Percentiles rank a stretch among this genome's conserved stretches.
Evolutionary conservation across 2,888 invertebrate genomes (phyloP).

Genomic region (Limnephilus lunatus): DNA sequence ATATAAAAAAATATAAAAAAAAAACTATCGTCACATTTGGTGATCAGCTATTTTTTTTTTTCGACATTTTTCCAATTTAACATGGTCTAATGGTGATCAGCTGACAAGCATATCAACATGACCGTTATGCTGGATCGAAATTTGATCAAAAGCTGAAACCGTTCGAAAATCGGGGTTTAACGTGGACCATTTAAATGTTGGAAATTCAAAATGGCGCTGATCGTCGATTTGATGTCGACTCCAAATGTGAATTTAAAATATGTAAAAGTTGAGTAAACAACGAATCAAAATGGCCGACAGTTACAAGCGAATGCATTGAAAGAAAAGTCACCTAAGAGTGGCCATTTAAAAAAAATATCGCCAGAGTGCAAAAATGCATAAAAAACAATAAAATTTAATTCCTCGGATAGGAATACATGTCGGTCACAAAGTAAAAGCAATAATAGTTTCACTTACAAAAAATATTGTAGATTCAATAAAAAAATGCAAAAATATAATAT

Average conservation of each 20-base stretch:
- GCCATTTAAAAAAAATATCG: background rate
- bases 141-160: too few relatives aligned
- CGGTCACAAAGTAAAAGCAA: background rate
- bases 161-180: too few relatives aligned
- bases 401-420: background rate
- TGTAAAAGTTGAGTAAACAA: background rate
- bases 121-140: too few relatives aligned
- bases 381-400: background rate
- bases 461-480: background rate
- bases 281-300: background rate
- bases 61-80: too few relatives aligned
- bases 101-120: too few relatives aligned
- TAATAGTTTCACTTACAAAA: background rate
- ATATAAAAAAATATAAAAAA: too few relatives aligned
- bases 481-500: background rate
- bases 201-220: too few relatives aligned
- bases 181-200: too few relatives aligned
- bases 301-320: background rate
- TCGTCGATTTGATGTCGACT: too few relatives aligned
- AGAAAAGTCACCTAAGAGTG: background rate
- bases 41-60: too few relatives aligned
- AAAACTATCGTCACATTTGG: too few relatives aligned
- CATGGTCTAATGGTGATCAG: too few relatives aligned
- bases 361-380: background rate
- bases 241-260: background rate